Evolutionary conservation across 2,113 vertebrate species (phyloP).

Genomic region (Marmota flaviventris): DNA sequence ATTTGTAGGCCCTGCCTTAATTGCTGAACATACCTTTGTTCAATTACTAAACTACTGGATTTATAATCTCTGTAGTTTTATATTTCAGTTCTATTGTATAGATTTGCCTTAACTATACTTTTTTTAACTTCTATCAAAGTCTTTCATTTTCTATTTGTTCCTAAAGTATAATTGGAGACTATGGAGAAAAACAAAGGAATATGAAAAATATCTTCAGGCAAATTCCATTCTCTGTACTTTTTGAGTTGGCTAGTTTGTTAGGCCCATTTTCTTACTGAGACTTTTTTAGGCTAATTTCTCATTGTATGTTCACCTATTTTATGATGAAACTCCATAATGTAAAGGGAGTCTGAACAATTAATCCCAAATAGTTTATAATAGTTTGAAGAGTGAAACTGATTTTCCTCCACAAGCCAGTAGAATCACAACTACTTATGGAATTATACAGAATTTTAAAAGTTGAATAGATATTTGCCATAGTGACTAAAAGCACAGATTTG

Average conservation of each 20-base stretch:
- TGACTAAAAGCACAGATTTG: background rate
- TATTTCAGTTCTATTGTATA: background rate
- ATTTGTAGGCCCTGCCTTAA: background rate
- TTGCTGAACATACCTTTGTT: background rate
- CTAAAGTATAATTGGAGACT: background rate
- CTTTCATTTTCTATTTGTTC: background rate
- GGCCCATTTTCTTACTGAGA: background rate
- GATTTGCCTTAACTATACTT: background rate
- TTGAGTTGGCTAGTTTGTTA: background rate
- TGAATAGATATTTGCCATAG: background rate
- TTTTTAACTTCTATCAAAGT: background rate
- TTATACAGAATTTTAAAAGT: background rate
- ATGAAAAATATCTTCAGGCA: background rate
- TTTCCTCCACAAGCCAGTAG: background rate
- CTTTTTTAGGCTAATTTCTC: background rate
- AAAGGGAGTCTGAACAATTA: background rate
- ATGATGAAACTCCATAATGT: background rate
- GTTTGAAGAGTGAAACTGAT: background rate
- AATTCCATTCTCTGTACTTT: background rate
- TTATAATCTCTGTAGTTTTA: background rate
- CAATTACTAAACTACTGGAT: background rate
- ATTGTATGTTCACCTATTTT: background rate
- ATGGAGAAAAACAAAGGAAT: background rate
- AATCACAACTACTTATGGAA: background rate
- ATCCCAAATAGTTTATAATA: background rate